These are phyloP conservation scores for Aricia agestis DNA, from an alignment of 1,140 invertebrate genomes.

Conservation along the genomic window DNA sequence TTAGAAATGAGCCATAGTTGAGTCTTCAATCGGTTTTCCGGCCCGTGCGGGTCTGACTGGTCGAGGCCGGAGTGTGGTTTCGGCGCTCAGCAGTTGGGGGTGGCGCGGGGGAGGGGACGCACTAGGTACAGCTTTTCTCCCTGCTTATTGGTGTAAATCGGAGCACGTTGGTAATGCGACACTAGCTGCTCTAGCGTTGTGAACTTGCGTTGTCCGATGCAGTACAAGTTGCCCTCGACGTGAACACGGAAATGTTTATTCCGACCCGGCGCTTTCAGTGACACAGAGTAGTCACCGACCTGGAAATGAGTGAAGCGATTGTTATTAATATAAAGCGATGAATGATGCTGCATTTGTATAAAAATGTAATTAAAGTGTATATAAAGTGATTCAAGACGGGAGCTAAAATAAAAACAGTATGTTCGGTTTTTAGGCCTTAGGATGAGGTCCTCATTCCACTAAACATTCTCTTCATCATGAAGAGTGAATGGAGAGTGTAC, in stretches of 20 bases:
- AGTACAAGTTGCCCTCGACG: constrained; percentile 94
- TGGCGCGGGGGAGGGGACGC: constrained; percentile 86
- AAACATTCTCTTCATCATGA: no score
- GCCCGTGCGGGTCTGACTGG: background rate
- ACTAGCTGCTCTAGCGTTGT: constrained; percentile 96
- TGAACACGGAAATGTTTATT: constrained; percentile 99
- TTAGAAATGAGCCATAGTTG: background rate
- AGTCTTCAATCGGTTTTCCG: background rate
- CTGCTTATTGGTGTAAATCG: constrained; percentile 98
- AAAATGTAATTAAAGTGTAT: no score
- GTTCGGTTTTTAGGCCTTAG: no score
- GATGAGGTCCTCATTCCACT: no score
- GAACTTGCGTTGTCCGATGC: constrained; percentile 98
- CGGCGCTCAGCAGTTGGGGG: constrained; percentile 51
- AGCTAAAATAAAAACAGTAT: no score
- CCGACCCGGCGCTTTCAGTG: constrained; percentile 96
- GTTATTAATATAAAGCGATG: background rate
- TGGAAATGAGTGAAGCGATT: constrained; percentile 60
- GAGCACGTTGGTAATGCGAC: constrained; percentile 98
- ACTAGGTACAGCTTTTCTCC: constrained; percentile 95
- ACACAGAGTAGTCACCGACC: constrained; percentile 99
- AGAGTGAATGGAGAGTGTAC: no score
- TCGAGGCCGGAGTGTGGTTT: background rate
- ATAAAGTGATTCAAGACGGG: no score
- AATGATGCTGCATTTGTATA: no score